These are phyloP conservation scores for Bombus picipes DNA, from an alignment of 1,140 invertebrate species.

Conservation along the genomic window DNA sequence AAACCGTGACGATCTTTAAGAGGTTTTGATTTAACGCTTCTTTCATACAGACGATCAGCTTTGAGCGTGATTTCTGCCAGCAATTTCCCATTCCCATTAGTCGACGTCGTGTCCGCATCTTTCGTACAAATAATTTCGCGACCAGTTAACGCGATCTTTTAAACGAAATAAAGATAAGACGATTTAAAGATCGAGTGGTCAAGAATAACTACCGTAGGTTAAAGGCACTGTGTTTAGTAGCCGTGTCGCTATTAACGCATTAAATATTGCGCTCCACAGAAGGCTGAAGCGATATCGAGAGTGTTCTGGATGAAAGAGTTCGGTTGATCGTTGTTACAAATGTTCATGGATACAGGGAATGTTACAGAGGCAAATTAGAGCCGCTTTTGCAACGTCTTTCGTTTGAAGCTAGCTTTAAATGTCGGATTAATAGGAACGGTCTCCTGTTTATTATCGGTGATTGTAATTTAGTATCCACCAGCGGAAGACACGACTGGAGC, in stretches of 20 bases:
- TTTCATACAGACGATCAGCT: background rate
- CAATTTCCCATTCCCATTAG: conserved; percentile 38
- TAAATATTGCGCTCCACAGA: background rate
- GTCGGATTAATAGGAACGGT: background rate
- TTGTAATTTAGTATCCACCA: conserved; percentile 24
- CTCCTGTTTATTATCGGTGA: conserved; percentile 16
- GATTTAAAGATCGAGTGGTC: background rate
- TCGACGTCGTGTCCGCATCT: conserved; percentile 19
- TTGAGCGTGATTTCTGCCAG: background rate
- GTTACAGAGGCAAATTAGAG: conserved; percentile 40
- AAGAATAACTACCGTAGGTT: no score
- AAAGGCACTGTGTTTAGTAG: background rate
- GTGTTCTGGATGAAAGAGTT: background rate
- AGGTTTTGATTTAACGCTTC: conserved; percentile 29
- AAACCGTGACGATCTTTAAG: conserved; percentile 33
- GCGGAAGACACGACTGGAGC: background rate
- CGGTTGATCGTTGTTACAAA: background rate
- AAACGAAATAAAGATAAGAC: conserved; percentile 10
- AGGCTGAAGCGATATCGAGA: background rate
- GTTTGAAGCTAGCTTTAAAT: conserved; percentile 12
- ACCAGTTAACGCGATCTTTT: background rate
- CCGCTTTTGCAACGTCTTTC: background rate
- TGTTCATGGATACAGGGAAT: background rate
- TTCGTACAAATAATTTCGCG: background rate
- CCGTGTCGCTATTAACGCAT: background rate